phyloP scores from a whole-genome alignment of 2,797 vertebrate species.

The Gymnoscopelus microlampas region DNA sequence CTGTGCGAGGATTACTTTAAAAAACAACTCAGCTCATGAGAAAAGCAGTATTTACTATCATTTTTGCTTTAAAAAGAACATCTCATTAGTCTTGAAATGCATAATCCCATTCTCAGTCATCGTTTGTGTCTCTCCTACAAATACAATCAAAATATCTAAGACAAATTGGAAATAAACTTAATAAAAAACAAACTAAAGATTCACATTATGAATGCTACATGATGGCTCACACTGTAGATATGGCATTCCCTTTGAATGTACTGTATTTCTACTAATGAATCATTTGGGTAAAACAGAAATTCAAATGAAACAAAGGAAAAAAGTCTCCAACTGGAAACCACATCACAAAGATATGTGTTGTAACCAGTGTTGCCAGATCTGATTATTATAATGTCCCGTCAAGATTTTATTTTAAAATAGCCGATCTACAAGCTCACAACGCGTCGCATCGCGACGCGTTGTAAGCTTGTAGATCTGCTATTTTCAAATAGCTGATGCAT shows the following conservation, averaged over 20 bases:
- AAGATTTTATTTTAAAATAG: too few species aligned
- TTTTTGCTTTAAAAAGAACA: constrained; percentile 28
- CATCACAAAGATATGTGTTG: too few species aligned
- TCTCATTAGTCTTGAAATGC: constrained; percentile 20
- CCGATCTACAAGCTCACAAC: too few species aligned
- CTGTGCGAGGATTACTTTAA: neutral
- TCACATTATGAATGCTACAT: neutral
- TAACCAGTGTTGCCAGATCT: too few species aligned
- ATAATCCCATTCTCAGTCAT: constrained; percentile 17
- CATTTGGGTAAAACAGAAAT: neutral
- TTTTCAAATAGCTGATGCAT: too few species aligned
- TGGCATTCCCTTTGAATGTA: constrained; percentile 27
- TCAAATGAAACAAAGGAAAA: constrained; percentile 16
- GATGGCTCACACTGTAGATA: constrained; percentile 15
- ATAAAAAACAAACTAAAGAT: constrained; percentile 5
- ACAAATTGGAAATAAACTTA: constrained; percentile 11
- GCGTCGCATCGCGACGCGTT: too few species aligned
- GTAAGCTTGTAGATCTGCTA: too few species aligned
- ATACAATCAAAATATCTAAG: constrained; percentile 12
- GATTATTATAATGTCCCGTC: too few species aligned
- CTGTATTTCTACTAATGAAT: constrained; percentile 9
- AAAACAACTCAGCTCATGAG: constrained; percentile 15
- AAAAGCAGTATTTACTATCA: constrained; percentile 52
- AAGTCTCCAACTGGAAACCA: constrained; percentile 6
- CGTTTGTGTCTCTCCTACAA: neutral